phyloP scores from a whole-genome alignment of 2,888 invertebrate genomes.

The Drosophila prolongata region DNA sequence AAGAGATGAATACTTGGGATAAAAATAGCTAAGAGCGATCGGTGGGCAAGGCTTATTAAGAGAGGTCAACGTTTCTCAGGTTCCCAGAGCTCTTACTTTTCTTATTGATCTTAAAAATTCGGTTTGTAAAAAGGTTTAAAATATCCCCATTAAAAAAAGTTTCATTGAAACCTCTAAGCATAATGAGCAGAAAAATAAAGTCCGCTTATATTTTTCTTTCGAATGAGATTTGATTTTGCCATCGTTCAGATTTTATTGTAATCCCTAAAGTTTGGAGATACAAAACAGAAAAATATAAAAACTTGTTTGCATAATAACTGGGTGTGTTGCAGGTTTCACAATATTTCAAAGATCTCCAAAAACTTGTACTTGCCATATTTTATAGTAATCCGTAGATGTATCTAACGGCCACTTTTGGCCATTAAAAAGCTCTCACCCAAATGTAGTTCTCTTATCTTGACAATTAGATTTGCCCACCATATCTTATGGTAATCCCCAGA shows the following conservation, averaged over 20 bases:
- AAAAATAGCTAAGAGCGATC: constrained; percentile 25
- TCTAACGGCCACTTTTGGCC: background rate
- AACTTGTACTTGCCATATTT: background rate
- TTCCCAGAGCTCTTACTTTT: background rate
- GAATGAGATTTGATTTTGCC: background rate
- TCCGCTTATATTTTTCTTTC: constrained; percentile 1
- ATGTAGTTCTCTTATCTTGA: constrained; percentile 5
- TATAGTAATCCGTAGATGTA: constrained; percentile 1
- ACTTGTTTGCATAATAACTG: background rate
- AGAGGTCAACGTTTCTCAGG: background rate
- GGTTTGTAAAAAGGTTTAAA: background rate
- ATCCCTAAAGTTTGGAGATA: background rate
- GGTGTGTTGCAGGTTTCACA: no score
- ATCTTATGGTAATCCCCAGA: constrained; percentile 19
- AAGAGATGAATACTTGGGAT: constrained; percentile 11
- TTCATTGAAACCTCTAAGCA: background rate
- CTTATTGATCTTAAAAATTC: background rate
- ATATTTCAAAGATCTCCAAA: no score
- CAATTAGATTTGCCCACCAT: constrained; percentile 13
- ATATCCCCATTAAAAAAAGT: background rate
- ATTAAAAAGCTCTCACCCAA: constrained; percentile 4
- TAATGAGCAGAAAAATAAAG: background rate
- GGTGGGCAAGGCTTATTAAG: constrained; percentile 25
- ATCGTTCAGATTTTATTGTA: background rate
- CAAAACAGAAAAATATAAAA: background rate